These are phyloP conservation scores for Tetragonisca angustula DNA, from an alignment of 2,888 invertebrate species.

Conservation along the genomic window DNA sequence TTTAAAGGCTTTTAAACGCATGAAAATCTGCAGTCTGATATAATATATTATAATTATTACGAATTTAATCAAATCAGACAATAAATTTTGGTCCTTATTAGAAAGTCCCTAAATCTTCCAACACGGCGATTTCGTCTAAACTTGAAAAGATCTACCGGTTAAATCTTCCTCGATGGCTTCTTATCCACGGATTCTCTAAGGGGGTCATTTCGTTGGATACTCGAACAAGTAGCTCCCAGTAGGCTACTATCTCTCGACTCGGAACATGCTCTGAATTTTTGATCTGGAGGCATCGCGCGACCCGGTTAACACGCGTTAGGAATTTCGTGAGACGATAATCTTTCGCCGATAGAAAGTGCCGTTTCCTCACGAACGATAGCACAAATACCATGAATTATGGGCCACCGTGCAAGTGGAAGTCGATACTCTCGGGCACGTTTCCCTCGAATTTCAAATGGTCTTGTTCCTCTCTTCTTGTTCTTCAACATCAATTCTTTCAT, in stretches of 20 bases:
- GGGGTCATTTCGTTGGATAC: background rate
- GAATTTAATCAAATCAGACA: background rate
- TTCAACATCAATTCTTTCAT: background rate
- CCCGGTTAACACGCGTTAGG: conserved; percentile 36
- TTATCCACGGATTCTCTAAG: conserved; percentile 9
- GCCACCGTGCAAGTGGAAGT: conserved; percentile 32
- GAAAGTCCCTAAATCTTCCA: background rate
- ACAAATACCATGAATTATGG: conserved; percentile 22
- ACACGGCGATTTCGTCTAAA: background rate
- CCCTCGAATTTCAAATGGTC: background rate
- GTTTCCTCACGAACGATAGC: conserved; percentile 9
- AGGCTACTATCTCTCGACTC: background rate
- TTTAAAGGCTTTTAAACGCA: no score
- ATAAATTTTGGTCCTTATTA: background rate
- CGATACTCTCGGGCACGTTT: conserved; percentile 31
- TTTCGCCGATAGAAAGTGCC: conserved; percentile 24
- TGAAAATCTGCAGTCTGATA: no score
- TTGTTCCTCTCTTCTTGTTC: background rate
- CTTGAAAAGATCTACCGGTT: background rate
- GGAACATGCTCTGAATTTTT: conserved; percentile 35
- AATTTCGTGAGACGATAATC: conserved; percentile 39
- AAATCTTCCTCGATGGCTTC: background rate
- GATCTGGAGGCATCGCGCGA: conserved; percentile 27
- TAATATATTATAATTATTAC: background rate
- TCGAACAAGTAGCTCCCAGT: background rate